Percentiles rank a stretch among this genome's conserved stretches.
phyloP scores from a whole-genome alignment of 30 jellyfish, hydroid and myxozoan species.

The Morbakka virulenta region DNA sequence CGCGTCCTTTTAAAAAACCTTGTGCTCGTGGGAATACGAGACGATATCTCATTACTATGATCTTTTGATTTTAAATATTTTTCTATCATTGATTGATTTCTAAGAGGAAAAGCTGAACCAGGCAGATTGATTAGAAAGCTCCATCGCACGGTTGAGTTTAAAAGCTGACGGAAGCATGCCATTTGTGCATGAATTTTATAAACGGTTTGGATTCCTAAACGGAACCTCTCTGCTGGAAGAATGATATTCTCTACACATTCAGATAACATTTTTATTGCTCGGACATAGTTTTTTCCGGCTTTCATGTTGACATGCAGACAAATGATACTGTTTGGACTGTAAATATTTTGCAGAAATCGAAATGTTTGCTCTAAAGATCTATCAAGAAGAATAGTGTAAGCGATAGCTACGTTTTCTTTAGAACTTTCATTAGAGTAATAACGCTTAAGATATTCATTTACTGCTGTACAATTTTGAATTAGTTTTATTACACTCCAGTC shows the following conservation, averaged over 20 bases:
- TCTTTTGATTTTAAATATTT: slow-evolving; percentile 63
- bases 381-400: slow-evolving; percentile 77
- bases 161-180: slow-evolving; percentile 62
- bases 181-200: slow-evolving; percentile 74
- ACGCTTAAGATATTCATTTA: no score
- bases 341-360: slow-evolving; percentile 69
- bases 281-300: slow-evolving; percentile 27
- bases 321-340: slow-evolving; percentile 67
- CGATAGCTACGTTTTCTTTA: no score
- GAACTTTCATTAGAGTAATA: no score
- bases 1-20: slow-evolving; percentile 59
- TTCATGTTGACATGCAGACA: slow-evolving; percentile 78
- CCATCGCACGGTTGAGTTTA: slow-evolving; percentile 65
- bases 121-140: slow-evolving; percentile 70
- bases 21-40: slow-evolving; percentile 33
- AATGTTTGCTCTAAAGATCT: slow-evolving; percentile 89
- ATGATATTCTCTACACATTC: slow-evolving; percentile 58
- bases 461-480: no score
- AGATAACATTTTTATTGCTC: slow-evolving; percentile 33
- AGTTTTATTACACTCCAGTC: no score
- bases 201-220: slow-evolving; percentile 44
- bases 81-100: slow-evolving; percentile 59
- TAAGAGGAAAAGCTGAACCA: slow-evolving; percentile 88
- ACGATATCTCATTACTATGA: slow-evolving; percentile 48
- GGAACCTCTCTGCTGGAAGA: slow-evolving; percentile 49